phyloP scores from a whole-genome alignment of 1,140 invertebrate genomes.

The Eulimnadia texana region DNA sequence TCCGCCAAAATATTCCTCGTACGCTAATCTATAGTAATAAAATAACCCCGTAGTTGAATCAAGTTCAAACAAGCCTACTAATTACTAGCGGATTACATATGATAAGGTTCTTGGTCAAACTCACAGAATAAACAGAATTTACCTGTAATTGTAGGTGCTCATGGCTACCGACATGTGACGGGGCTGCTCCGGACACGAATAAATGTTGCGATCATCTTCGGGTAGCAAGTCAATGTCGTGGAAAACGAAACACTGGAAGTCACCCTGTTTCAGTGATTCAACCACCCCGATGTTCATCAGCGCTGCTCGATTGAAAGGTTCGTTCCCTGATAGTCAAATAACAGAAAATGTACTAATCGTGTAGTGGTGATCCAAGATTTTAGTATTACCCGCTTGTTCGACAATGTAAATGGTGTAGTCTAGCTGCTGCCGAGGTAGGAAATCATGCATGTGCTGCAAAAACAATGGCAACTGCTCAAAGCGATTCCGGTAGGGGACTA shows the following conservation, averaged over 20 bases:
- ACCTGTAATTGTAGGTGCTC: constrained; percentile 84
- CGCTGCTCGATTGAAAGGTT: constrained; percentile 78
- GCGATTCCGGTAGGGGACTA: constrained; percentile 39
- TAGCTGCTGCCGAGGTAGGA: too few species aligned
- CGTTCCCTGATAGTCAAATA: constrained; percentile 25
- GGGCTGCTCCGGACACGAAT: constrained; percentile 43
- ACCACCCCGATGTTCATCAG: constrained; percentile 87
- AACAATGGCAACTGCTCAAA: constrained; percentile 33
- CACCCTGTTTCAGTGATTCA: constrained; percentile 57
- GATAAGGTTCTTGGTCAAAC: not conserved
- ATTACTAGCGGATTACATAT: too few species aligned
- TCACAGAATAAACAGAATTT: too few species aligned
- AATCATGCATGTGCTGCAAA: too few species aligned
- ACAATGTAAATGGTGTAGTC: too few species aligned
- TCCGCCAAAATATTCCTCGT: constrained; percentile 73
- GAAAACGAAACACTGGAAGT: constrained; percentile 82
- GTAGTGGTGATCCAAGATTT: constrained; percentile 36
- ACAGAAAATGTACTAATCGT: constrained; percentile 32
- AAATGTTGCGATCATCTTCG: constrained; percentile 52
- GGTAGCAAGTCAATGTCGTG: constrained; percentile 91
- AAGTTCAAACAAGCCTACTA: not conserved
- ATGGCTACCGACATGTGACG: too few species aligned
- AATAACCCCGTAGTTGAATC: too few species aligned
- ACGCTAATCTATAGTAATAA: constrained; percentile 44
- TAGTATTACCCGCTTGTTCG: not conserved